Base-by-base conservation (phyloP, 2,888 invertebrate species). In the Carterocephalus palaemon region DNA sequence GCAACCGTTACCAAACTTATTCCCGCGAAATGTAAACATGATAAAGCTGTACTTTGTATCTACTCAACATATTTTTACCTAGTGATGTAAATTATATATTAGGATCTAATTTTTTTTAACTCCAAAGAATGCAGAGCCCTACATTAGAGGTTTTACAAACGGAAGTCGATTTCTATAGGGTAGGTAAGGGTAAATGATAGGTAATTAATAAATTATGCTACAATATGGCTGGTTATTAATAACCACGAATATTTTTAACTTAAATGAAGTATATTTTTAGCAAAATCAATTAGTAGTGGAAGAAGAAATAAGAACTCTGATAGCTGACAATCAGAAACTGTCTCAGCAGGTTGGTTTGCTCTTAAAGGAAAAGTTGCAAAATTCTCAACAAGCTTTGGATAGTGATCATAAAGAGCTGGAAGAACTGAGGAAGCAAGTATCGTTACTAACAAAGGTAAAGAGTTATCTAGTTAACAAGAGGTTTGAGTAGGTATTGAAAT, bases 151-250 rank as follows among this genome's bases (percentile, higher is more conserved):
- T 78, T 33, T 67, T 88, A 49, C 82, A 87, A 57, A 74, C 70
- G 26, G 88, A 89, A 76, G 67, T 88, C 16, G 74, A 85, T 32
- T 88, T 82, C 71, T 88, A 88, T 53, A 83, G 88, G 70, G 89
- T 88, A 70, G 28, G 10, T 9, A 22, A 32, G 9, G n/a, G n/a
- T n/a, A n/a, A n/a, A n/a, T n/a, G n/a, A n/a, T n/a, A n/a, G n/a
- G n/a, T n/a, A n/a, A n/a, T n/a, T n/a, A n/a, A n/a, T n/a, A n/a
- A n/a, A n/a, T n/a, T n/a, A n/a, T n/a, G n/a, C n/a, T n/a, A n/a
- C n/a, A n/a, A n/a, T n/a, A n/a, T n/a, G n/a, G n/a, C n/a, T n/a
- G n/a, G n/a, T n/a, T n/a, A n/a, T n/a, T n/a, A n/a, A n/a, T n/a
- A n/a, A n/a, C n/a, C n/a, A n/a, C n/a, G n/a, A n/a, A n/a, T n/a